Evolutionary conservation across 2,888 invertebrate genomes (phyloP), one percentile per base, ranked within the genome.

Genomic region (Pharmacophagus antenor): DNA sequence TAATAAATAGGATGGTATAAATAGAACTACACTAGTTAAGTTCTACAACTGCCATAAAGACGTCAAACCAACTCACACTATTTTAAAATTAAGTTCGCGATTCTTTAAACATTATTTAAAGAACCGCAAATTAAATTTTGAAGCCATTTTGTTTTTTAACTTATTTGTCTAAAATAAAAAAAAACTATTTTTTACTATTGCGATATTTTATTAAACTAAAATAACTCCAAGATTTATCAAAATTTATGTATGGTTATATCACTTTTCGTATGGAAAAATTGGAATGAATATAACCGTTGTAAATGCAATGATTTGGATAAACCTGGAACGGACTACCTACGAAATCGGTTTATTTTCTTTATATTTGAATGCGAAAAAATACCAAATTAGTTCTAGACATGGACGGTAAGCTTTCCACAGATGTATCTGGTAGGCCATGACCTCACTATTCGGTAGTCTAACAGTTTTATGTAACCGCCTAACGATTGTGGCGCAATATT

Each of bases 401-500:
- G 57, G 37, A 51, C 27, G 27, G n/a, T 51, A 63, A 42, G 50
- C 68, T 66, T 70, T 68, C 68, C 62, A 60, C 49, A 61, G 49
- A 60, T 57, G 6, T 18, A 22, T 37, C 17, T 17, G 47, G 51
- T 53, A 48, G 20, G 47, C 61, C 56, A 52, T 68, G 71, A 72
- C 76, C 74, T 78, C 65, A 56, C 59, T 59, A 60, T 70, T 70
- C 72, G 65, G 73, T 77, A 77, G 76, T 70, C 67, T 63, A 60
- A 62, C 62, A 66, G 66, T 68, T 73, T 71, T 72, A 74, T 70
- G 74, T 69, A 73, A 74, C 72, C 70, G 68, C 61, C 70, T 69
- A 79, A 76, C 70, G 67, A 70, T 70, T 65, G 57, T 67, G 67
- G 55, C 42, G 65, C 63, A 69, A 70, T 63, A 60, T 47, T 55